phyloP scores from a whole-genome alignment of 2,113 vertebrate genomes.

The Pleuronectes platessa region DNA sequence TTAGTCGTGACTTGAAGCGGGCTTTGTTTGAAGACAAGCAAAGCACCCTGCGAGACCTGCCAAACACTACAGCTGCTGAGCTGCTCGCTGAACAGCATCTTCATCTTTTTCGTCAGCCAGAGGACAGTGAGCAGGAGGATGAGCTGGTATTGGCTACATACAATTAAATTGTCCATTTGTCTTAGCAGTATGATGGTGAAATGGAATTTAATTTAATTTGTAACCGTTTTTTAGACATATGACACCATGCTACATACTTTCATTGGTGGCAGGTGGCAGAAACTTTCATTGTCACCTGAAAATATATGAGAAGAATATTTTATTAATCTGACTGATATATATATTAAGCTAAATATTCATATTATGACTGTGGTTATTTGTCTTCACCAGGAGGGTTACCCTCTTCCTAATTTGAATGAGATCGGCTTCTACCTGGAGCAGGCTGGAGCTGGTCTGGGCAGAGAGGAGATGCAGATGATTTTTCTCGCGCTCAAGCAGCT shows the following conservation, averaged over 20 bases:
- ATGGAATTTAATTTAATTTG: not conserved
- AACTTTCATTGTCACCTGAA: not conserved
- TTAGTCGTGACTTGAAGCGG: constrained; percentile 89
- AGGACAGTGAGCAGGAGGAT: constrained; percentile 81
- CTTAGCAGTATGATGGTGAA: not conserved
- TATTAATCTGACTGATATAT: not conserved
- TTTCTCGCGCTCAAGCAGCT: constrained; percentile 93
- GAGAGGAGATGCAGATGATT: constrained; percentile 88
- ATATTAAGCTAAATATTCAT: not conserved
- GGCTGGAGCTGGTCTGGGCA: constrained; percentile 87
- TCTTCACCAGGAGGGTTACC: constrained; percentile 78
- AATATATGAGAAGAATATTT: not conserved
- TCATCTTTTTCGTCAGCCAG: constrained; percentile 81
- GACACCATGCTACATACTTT: not conserved
- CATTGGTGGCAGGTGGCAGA: too few species aligned
- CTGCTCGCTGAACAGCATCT: constrained; percentile 85
- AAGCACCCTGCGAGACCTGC: constrained; percentile 83
- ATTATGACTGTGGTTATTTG: not conserved
- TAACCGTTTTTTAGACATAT: not conserved
- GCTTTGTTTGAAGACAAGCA: constrained; percentile 80
- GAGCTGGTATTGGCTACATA: constrained; percentile 69
- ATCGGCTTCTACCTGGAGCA: constrained; percentile 92
- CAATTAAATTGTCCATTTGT: not conserved
- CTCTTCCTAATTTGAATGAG: constrained; percentile 90
- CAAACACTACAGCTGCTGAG: constrained; percentile 73